Conservation (phyloP, 2,888 invertebrate species). For the Standfussiana lucernea region DNA sequence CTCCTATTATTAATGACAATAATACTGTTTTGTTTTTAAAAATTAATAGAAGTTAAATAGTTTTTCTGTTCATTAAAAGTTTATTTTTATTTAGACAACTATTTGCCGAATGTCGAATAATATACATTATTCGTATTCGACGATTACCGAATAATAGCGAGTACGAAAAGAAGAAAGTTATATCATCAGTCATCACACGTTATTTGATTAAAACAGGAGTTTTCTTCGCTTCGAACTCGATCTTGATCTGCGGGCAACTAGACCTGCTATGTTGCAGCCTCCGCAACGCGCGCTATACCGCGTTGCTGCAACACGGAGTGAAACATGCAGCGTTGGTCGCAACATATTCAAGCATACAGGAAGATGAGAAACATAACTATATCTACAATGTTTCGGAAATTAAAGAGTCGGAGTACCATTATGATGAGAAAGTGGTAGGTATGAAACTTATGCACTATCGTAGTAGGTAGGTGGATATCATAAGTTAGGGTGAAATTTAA, state of each 20-base stretch:
- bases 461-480: neutral
- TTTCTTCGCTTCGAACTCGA: conserved; percentile 84
- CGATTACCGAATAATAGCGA: too few relatives aligned
- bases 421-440: conserved; percentile 80
- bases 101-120: too few relatives aligned
- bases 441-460: neutral
- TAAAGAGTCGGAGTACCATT: conserved; percentile 78
- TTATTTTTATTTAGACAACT: too few relatives aligned
- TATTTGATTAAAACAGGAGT: conserved; percentile 75
- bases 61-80: too few relatives aligned
- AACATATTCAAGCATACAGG: conserved; percentile 67
- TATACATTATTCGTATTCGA: too few relatives aligned
- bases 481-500: neutral
- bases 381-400: conserved; percentile 79
- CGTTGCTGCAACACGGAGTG: conserved; percentile 77
- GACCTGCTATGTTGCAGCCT: conserved; percentile 85
- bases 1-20: too few relatives aligned
- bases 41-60: too few relatives aligned
- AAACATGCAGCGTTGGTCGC: conserved; percentile 70
- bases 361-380: conserved; percentile 81
- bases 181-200: neutral
- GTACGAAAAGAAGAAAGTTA: neutral
- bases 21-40: too few relatives aligned
- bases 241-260: conserved; percentile 86
- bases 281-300: conserved; percentile 83